Percentiles rank a stretch among this genome's conserved stretches.
Conservation (phyloP, 2,113 vertebrate genomes). For the Australoheros scitulus region DNA sequence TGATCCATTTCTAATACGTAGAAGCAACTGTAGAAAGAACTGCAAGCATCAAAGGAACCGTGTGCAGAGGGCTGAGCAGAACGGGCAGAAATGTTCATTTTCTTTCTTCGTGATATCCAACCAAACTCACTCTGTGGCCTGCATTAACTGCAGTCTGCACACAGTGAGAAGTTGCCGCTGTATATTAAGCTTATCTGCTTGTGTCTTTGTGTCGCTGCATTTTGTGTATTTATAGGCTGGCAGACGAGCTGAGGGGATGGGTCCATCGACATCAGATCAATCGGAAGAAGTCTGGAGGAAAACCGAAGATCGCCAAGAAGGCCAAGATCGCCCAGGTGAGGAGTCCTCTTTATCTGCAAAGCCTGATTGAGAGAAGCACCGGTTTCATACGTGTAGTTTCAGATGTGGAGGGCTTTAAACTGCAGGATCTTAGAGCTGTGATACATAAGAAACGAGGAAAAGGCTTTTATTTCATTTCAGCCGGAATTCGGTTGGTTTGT, state of each 20-base stretch:
- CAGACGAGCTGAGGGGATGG: constrained; percentile 89
- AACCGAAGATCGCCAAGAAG: constrained; percentile 76
- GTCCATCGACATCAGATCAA: constrained; percentile 89
- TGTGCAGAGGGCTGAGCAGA: too few species aligned
- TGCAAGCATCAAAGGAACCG: too few species aligned
- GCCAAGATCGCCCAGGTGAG: constrained; percentile 83
- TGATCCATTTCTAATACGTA: too few species aligned
- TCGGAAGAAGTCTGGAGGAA: constrained; percentile 83
- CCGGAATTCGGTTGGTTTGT: background rate
- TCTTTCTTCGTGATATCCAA: too few species aligned
- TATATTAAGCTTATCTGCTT: background rate
- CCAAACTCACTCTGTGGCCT: too few species aligned
- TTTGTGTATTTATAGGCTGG: constrained; percentile 76
- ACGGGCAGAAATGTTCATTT: too few species aligned
- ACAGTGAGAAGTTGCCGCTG: background rate
- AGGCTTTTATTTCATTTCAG: too few species aligned
- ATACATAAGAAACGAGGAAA: too few species aligned
- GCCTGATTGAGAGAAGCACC: background rate
- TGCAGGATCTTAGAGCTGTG: too few species aligned
- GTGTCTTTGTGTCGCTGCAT: background rate
- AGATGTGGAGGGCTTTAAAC: too few species aligned
- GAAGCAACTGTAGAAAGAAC: too few species aligned
- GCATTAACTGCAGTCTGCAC: too few species aligned
- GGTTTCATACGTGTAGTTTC: background rate
- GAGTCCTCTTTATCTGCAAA: background rate